phyloP scores from a whole-genome alignment of 2,797 vertebrate genomes.

The Sebastes minor region DNA sequence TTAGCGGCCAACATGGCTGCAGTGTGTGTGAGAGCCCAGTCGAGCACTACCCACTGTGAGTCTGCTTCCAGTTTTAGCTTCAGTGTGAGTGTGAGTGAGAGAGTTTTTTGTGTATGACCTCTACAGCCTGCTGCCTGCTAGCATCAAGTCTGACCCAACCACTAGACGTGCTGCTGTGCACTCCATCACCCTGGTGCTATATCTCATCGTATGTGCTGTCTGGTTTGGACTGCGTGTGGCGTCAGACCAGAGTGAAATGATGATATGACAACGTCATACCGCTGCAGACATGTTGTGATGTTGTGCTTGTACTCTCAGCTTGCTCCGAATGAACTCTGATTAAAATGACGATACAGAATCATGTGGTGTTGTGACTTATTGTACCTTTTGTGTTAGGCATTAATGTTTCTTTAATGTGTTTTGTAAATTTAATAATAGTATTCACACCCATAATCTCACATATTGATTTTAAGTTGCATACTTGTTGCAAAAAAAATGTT shows the following conservation, averaged over 20 bases:
- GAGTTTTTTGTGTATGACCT: conserved; percentile 48
- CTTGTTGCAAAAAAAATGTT: not conserved
- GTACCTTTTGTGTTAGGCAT: not conserved
- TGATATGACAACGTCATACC: conserved; percentile 73
- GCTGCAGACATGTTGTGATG: conserved; percentile 85
- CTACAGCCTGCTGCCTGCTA: conserved; percentile 64
- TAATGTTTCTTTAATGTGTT: not conserved
- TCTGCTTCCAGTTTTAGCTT: conserved; percentile 56
- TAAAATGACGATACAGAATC: conserved; percentile 85
- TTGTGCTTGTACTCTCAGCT: conserved; percentile 93
- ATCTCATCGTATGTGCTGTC: conserved; percentile 79
- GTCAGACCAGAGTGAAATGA: conserved; percentile 52
- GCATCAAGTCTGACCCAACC: conserved; percentile 52
- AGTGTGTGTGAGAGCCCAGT: conserved; percentile 33
- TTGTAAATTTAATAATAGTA: not conserved
- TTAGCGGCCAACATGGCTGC: conserved; percentile 19
- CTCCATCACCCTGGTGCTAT: conserved; percentile 85
- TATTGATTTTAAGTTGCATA: not conserved
- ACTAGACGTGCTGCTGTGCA: conserved; percentile 79
- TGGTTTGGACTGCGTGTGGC: conserved; percentile 63
- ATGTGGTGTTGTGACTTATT: conserved; percentile 23
- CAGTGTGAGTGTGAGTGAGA: conserved; percentile 10
- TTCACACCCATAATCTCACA: not conserved
- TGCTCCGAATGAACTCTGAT: conserved; percentile 89
- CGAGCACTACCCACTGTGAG: conserved; percentile 38